Base-by-base conservation (phyloP, 1,140 invertebrate genomes). In the Meteorus sp. region DNA sequence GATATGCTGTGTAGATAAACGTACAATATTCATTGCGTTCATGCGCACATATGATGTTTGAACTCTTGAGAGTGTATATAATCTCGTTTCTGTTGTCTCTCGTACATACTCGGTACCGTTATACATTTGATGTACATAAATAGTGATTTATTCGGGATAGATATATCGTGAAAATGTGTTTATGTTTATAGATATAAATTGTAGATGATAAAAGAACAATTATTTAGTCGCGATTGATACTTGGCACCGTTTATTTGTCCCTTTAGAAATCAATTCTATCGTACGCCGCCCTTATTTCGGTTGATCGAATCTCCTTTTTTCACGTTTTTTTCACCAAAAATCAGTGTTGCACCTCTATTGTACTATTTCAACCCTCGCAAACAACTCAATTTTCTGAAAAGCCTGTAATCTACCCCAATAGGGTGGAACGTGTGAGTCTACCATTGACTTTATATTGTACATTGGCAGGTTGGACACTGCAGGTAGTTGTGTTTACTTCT, bases 251-350 rank as follows among this genome's bases (percentile, higher is more conserved):
- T n/a, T n/a, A n/a, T 17, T 37, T 39, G 9, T 54, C 33, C 37
- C 31, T 3, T 45, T 25, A 56, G 31, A 29, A 35, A 23, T n/a
- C 37, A 23, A 54, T 41, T 41, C 9, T 23, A 35, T 48, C 47
- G 11, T 39, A 13, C 35, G 15, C 65, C 62, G 70, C 71, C 55
- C 71, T 73, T 79, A 71, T 79, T 79, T 80, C 75, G 77, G 45
- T 22, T 48, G 27, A 15, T 41, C 8, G 15, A 15, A 77, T 79
- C 72, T 79, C 77, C 72, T 67, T 80, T 80, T 80, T 79, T 76
- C 73, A 56, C 69, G 66, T 75, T 77, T 80, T 80, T 80, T 75
- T 73, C 73, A 77, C 77, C 71, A 80, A 80, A 79, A 80, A 50
- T 39, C 19, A 11, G 33, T 37, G 20, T 25, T 39, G 17, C 50